Percentiles rank a stretch among this genome's conserved stretches.
Conservation (phyloP, 2,888 invertebrate genomes). For the Erpobdella octoculata region DNA sequence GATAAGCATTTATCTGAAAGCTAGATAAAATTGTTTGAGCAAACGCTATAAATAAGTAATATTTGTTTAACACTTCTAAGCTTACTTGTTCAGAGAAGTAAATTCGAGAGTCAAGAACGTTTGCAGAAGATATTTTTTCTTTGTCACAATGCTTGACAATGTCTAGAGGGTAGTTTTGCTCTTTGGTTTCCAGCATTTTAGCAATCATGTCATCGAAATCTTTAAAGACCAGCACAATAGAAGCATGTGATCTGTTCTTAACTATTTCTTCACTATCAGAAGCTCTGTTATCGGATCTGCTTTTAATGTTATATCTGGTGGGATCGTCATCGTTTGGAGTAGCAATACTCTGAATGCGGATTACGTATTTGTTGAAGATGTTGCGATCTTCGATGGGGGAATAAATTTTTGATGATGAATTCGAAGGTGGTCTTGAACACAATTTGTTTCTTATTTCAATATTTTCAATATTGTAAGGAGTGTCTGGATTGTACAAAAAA, state of each 20-base stretch:
- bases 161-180: not conserved
- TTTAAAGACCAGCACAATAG: not conserved
- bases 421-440: too few relatives aligned
- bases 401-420: too few relatives aligned
- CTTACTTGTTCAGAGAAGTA: not conserved
- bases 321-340: not conserved
- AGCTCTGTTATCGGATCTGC: too few relatives aligned
- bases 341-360: not conserved
- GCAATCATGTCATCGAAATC: slow-evolving; percentile 4
- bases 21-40: too few relatives aligned
- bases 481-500: too few relatives aligned
- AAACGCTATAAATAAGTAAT: too few relatives aligned
- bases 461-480: too few relatives aligned
- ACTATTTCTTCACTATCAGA: not conserved
- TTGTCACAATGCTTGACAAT: too few relatives aligned
- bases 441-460: too few relatives aligned
- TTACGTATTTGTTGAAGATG: not conserved
- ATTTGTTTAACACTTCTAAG: not conserved
- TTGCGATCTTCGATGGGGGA: too few relatives aligned
- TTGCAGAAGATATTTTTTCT: too few relatives aligned
- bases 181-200: not conserved
- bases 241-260: not conserved
- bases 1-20: too few relatives aligned
- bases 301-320: not conserved
- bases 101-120: not conserved